phyloP scores from a whole-genome alignment of 2,888 invertebrate species.

The Andrena dorsata region DNA sequence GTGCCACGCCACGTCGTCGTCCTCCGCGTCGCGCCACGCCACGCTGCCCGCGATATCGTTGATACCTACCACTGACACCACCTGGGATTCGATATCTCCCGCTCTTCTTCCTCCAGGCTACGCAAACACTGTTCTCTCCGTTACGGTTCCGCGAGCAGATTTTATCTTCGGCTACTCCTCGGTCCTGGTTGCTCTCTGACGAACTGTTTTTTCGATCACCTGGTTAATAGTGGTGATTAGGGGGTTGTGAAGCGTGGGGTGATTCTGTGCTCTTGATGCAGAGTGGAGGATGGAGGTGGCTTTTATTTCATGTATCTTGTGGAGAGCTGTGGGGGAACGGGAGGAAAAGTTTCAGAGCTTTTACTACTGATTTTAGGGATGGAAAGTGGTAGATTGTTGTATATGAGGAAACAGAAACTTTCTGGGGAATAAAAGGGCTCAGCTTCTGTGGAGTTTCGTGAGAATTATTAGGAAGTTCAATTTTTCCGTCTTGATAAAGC shows the following conservation, averaged over 20 bases:
- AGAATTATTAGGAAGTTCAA: too few relatives aligned
- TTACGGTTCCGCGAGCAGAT: neutral
- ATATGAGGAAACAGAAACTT: too few relatives aligned
- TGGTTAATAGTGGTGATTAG: neutral
- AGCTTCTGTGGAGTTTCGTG: too few relatives aligned
- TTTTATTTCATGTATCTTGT: neutral
- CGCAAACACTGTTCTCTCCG: conserved; percentile 8
- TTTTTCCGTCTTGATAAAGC: too few relatives aligned
- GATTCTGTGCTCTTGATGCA: neutral
- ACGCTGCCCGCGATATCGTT: conserved; percentile 26
- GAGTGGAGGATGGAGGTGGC: too few relatives aligned
- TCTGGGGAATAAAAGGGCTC: too few relatives aligned
- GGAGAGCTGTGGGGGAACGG: neutral
- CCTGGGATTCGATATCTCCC: conserved; percentile 70
- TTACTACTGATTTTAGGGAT: too few relatives aligned
- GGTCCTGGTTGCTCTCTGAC: neutral
- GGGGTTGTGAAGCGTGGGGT: neutral
- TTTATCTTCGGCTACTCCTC: neutral
- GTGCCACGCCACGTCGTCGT: conserved; percentile 10
- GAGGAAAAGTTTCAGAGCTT: too few relatives aligned
- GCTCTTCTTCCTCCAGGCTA: conserved; percentile 15
- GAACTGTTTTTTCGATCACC: neutral
- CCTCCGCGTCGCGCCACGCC: neutral
- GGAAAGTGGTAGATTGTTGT: too few relatives aligned
- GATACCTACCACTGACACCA: conserved; percentile 23